Conservation (phyloP, 1,140 invertebrate genomes). For the Harlomillsia oculata region DNA sequence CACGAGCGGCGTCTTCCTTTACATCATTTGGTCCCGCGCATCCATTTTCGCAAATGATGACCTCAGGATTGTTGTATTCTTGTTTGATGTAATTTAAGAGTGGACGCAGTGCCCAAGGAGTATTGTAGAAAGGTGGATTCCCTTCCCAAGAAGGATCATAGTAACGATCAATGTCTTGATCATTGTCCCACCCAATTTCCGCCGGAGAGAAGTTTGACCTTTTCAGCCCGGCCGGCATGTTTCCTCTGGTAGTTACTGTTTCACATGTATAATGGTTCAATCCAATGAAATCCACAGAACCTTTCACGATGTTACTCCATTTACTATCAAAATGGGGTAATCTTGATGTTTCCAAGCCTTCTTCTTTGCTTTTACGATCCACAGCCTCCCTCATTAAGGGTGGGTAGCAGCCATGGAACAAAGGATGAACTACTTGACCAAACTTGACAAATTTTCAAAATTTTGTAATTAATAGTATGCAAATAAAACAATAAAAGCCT, state of each 20-base stretch:
- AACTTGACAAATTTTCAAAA: no score
- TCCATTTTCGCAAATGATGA: conserved; percentile 33
- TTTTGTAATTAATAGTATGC: no score
- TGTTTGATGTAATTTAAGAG: neutral
- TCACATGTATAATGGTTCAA: conserved; percentile 20
- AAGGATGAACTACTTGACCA: conserved; percentile 19
- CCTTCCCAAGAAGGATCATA: conserved; percentile 4
- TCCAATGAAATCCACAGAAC: conserved; percentile 32
- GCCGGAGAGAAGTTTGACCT: neutral
- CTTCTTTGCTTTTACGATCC: conserved; percentile 18
- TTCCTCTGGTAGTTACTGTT: neutral
- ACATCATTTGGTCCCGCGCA: conserved; percentile 6
- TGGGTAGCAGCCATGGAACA: conserved; percentile 38
- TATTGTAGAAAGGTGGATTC: neutral
- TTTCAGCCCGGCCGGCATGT: neutral
- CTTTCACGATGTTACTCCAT: conserved; percentile 35
- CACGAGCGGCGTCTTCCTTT: conserved; percentile 2
- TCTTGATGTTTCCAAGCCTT: conserved; percentile 16
- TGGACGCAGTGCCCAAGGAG: conserved; percentile 48
- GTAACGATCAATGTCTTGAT: neutral
- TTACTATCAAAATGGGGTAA: conserved; percentile 18
- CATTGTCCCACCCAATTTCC: neutral
- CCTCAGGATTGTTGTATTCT: conserved; percentile 24
- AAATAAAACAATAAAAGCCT: no score
- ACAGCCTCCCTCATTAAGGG: conserved; percentile 34